These are phyloP conservation scores for Cossypha heuglini DNA, from an alignment of 2,797 vertebrate genomes.

Conservation along the genomic window DNA sequence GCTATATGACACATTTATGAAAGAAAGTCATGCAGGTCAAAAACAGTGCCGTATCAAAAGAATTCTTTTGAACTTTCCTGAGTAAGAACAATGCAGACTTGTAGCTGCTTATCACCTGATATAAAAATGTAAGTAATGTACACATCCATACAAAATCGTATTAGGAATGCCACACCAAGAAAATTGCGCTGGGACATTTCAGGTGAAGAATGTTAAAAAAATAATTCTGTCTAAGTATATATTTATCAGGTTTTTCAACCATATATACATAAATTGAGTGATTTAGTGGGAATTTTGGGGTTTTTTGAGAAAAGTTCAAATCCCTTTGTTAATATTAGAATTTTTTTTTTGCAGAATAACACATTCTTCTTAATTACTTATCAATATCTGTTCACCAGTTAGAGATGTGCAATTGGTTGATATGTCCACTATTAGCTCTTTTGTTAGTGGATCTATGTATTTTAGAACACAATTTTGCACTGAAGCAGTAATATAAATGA, in stretches of 20 bases:
- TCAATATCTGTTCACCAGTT: neutral
- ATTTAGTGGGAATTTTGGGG: neutral
- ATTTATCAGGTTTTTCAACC: neutral
- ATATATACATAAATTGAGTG: neutral
- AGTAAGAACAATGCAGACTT: neutral
- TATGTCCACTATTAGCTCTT: neutral
- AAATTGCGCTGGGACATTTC: neutral
- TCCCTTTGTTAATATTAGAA: neutral
- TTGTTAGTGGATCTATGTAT: neutral
- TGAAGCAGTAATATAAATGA: neutral
- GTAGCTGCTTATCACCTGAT: neutral
- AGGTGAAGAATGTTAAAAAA: neutral
- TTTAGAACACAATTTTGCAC: neutral
- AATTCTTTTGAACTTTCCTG: neutral
- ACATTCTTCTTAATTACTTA: neutral
- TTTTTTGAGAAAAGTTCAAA: neutral
- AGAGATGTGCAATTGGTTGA: neutral
- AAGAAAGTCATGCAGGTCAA: neutral
- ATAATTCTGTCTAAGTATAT: neutral
- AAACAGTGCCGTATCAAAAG: neutral
- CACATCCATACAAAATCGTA: neutral
- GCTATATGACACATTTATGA: neutral
- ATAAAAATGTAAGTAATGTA: neutral
- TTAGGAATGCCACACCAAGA: neutral
- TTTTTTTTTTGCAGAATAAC: neutral